Evolutionary conservation across 2,797 vertebrate species (phyloP).

Genomic region (Rhynchotus rufescens): DNA sequence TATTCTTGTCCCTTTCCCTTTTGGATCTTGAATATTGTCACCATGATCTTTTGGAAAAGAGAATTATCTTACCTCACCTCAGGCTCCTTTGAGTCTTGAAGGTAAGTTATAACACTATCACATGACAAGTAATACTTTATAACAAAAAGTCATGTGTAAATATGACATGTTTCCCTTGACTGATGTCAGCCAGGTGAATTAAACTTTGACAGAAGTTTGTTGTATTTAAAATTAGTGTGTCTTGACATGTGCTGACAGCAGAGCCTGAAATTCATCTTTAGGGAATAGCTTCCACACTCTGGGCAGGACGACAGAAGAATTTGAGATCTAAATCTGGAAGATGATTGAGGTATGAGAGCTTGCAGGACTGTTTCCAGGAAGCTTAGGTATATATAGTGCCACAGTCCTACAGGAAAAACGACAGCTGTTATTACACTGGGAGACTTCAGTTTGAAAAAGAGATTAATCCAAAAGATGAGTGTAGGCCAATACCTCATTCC

Average conservation of each 20-base stretch:
- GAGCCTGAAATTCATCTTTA: background rate
- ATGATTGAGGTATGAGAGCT: background rate
- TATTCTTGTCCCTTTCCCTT: background rate
- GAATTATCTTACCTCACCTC: background rate
- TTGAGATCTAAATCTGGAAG: background rate
- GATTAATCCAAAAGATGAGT: background rate
- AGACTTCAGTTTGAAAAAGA: background rate
- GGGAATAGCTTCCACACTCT: background rate
- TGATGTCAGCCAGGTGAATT: background rate
- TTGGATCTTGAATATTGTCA: background rate
- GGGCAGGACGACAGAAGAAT: background rate
- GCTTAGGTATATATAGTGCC: background rate
- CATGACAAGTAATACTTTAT: background rate
- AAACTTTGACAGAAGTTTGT: background rate
- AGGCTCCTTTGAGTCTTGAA: background rate
- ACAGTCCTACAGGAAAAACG: background rate
- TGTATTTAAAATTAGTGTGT: background rate
- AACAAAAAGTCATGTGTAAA: background rate
- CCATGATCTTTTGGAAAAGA: background rate
- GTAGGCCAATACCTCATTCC: background rate
- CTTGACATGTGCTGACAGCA: slow-evolving; percentile 3
- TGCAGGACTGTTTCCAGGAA: background rate
- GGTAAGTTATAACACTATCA: background rate
- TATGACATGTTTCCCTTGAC: background rate
- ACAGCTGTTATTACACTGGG: background rate